A percentile compares a stretch with the other conserved stretches of the same genome.
Evolutionary conservation across 2,797 vertebrate species (phyloP).

Genomic region (Stomatorhinus walkeri): DNA sequence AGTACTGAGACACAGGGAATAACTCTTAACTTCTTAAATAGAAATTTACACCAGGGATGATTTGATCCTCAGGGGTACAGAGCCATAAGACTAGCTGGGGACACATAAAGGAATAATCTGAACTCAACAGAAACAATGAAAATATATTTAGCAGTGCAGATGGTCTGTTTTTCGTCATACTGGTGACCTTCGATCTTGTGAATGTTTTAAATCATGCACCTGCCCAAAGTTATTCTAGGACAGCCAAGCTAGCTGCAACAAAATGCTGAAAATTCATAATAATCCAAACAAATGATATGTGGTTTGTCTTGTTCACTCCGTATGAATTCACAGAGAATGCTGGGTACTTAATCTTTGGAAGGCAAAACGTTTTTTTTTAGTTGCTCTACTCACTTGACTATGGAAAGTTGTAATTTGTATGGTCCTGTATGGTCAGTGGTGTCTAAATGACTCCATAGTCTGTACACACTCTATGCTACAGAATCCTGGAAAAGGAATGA

Average conservation of each 20-base stretch:
- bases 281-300: background rate
- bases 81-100: background rate
- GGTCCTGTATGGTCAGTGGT: background rate
- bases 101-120: background rate
- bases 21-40: constrained; percentile 7
- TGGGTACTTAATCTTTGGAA: background rate
- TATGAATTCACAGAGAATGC: background rate
- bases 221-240: background rate
- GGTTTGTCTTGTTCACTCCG: background rate
- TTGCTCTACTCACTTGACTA: background rate
- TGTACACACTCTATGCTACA: background rate
- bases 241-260: background rate
- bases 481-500: background rate
- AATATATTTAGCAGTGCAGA: constrained; percentile 20
- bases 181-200: constrained; percentile 7
- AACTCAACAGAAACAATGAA: background rate
- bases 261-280: background rate
- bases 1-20: constrained; percentile 17
- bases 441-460: background rate
- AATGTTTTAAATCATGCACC: constrained; percentile 6
- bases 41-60: background rate
- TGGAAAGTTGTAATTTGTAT: background rate
- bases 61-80: background rate
- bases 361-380: background rate
- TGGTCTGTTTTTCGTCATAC: background rate